A percentile compares a stretch with the other conserved stretches of the same genome.
phyloP scores from a whole-genome alignment of 2,113 vertebrate genomes.

The Falco punctatus region DNA sequence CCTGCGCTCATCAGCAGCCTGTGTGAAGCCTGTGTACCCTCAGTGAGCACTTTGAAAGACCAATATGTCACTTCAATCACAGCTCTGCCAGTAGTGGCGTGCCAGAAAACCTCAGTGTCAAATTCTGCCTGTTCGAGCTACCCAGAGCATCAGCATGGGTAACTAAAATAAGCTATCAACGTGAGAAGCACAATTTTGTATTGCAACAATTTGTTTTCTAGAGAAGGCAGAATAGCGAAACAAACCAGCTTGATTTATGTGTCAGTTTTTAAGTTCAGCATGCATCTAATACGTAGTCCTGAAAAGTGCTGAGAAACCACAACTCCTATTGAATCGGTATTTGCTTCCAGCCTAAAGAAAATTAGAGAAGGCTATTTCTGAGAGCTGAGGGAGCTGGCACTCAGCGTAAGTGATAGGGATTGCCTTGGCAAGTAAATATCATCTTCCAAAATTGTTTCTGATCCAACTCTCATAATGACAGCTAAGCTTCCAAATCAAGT shows the following conservation, averaged over 20 bases:
- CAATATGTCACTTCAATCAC: slow-evolving; percentile 37
- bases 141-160: background rate
- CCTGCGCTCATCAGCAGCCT: background rate
- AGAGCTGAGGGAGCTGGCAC: slow-evolving; percentile 42
- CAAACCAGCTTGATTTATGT: slow-evolving; percentile 20
- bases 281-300: background rate
- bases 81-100: background rate
- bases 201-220: slow-evolving; percentile 25
- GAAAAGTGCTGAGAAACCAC: slow-evolving; percentile 30
- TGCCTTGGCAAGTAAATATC: slow-evolving; percentile 57
- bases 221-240: background rate
- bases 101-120: slow-evolving; percentile 34
- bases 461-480: slow-evolving; percentile 58
- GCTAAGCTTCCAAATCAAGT: slow-evolving; percentile 53
- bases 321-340: background rate
- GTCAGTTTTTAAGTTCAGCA: slow-evolving; percentile 18
- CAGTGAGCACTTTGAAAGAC: background rate
- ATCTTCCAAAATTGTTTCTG: slow-evolving; percentile 57
- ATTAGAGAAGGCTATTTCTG: slow-evolving; percentile 46
- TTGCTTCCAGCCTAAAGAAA: slow-evolving; percentile 51
- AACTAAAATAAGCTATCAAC: slow-evolving; percentile 31
- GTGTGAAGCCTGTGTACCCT: background rate
- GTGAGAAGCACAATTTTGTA: background rate
- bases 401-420: slow-evolving; percentile 9
- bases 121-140: slow-evolving; percentile 8